A percentile compares a stretch with the other conserved stretches of the same genome.
phyloP scores from a whole-genome alignment of 1,140 invertebrate genomes.

The Aricia agestis region DNA sequence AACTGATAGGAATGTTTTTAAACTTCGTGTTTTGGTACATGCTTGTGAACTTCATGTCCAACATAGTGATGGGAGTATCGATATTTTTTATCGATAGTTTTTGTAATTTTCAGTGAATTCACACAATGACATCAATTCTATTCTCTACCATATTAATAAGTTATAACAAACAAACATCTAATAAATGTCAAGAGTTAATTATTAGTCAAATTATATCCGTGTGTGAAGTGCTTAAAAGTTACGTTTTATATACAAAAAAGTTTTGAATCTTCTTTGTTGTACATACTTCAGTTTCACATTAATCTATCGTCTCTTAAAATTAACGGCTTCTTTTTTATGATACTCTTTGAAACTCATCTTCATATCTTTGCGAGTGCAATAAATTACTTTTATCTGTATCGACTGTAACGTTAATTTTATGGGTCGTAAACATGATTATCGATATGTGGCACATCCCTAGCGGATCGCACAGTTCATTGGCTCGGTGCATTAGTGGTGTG shows the following conservation, averaged over 20 bases:
- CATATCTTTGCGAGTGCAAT: background rate
- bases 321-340: too few relatives aligned
- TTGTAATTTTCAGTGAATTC: background rate
- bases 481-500: background rate
- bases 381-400: background rate
- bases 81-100: background rate
- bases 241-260: too few relatives aligned
- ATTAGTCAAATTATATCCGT: too few relatives aligned
- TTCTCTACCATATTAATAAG: too few relatives aligned
- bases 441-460: background rate
- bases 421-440: background rate
- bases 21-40: background rate
- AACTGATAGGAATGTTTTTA: background rate
- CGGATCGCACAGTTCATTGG: constrained; percentile 8
- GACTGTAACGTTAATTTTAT: background rate
- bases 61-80: background rate
- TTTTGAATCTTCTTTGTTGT: too few relatives aligned
- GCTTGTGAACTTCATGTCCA: background rate
- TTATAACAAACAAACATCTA: too few relatives aligned
- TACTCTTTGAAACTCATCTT: background rate
- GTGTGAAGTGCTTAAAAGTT: too few relatives aligned
- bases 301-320: too few relatives aligned
- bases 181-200: too few relatives aligned
- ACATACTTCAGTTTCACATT: too few relatives aligned
- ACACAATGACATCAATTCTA: too few relatives aligned